These are phyloP conservation scores for Drosophila infuscata DNA, from an alignment of 2,888 invertebrate species.

Conservation along the genomic window DNA sequence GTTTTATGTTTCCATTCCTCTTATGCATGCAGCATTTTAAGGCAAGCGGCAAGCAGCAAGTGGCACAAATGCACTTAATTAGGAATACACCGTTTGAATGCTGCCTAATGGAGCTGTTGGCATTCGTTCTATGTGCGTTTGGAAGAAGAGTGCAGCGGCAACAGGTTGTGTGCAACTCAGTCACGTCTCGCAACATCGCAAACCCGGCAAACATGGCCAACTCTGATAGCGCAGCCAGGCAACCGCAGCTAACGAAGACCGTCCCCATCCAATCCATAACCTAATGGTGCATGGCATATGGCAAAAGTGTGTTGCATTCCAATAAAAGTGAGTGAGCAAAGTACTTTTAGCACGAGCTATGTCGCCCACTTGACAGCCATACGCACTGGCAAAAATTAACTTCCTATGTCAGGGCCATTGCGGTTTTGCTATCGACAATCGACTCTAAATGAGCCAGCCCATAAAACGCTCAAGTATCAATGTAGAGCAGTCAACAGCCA, in stretches of 20 bases:
- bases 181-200: slow-evolving; percentile 38
- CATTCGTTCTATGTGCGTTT: slow-evolving; percentile 20
- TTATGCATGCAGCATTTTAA: slow-evolving; percentile 59
- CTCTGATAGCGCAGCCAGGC: slow-evolving; percentile 5
- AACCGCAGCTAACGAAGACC: slow-evolving; percentile 15
- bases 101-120: slow-evolving; percentile 54
- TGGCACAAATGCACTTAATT: slow-evolving; percentile 74
- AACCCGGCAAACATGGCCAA: slow-evolving; percentile 1
- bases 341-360: slow-evolving; percentile 31
- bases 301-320: slow-evolving; percentile 68
- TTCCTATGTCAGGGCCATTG: slow-evolving; percentile 33
- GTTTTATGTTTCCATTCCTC: slow-evolving; percentile 19
- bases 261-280: neutral
- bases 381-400: slow-evolving; percentile 32
- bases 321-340: slow-evolving; percentile 63
- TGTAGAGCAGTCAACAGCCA: neutral
- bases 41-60: slow-evolving; percentile 26
- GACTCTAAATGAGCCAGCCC: slow-evolving; percentile 24
- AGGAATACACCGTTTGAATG: slow-evolving; percentile 47
- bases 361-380: neutral
- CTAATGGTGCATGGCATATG: slow-evolving; percentile 69
- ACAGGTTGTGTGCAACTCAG: slow-evolving; percentile 60
- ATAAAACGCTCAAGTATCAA: slow-evolving; percentile 22
- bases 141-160: slow-evolving; percentile 40
- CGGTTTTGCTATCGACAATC: slow-evolving; percentile 34